Base-by-base conservation (phyloP, 2,113 vertebrate genomes). In the Neogobius melanostomus region DNA sequence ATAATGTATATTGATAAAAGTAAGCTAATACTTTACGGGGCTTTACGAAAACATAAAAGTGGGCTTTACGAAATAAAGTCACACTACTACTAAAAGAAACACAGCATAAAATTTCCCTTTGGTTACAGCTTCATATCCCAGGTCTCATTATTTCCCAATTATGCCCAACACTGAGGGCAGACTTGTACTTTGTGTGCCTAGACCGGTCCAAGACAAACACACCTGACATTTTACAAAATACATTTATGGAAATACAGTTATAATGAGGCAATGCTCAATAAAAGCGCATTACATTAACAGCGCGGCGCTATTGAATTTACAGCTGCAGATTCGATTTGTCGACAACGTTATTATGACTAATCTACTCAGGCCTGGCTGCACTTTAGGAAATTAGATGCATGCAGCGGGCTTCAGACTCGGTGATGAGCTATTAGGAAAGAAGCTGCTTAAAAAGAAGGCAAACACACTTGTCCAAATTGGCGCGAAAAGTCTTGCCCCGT, bases 381-480 rank as follows among this genome's bases (percentile, higher is more conserved):
- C 72, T 74, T 81, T 45, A 67, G 53, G 14, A 75, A 80, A 82
- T 85, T 52, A 63, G 50, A 45, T 51, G 68, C 57, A 82, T 28
- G 47, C 0, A 2, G 47, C 44, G 15, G 9, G 4, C 28, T 21
- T 6, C 57, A 65, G 76, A 61, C 74, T 51, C 68, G 50, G 28
- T 16, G 9, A 56, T 6, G 6, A 71, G 50, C 59, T 64, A 66
- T 62, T 61, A 61, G 14, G 42, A n/a, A 1, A 2, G 15, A 16
- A 45, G 16, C 44, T 61, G 42, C 45, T 61, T 45, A 44, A 44
- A 51, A 43, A 61, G 36, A 61, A 59, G 56, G 14, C 56, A 14
- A 42, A 14, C 56, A 42, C 28, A 6, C 21, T 14, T 14, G 11
- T 59, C 11, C 56, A 59, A 7, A 14, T 59, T 59, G 28, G 21